A percentile compares a stretch with the other conserved stretches of the same genome.
phyloP scores from a whole-genome alignment of 2,888 invertebrate genomes.

The Papilio protenor region DNA sequence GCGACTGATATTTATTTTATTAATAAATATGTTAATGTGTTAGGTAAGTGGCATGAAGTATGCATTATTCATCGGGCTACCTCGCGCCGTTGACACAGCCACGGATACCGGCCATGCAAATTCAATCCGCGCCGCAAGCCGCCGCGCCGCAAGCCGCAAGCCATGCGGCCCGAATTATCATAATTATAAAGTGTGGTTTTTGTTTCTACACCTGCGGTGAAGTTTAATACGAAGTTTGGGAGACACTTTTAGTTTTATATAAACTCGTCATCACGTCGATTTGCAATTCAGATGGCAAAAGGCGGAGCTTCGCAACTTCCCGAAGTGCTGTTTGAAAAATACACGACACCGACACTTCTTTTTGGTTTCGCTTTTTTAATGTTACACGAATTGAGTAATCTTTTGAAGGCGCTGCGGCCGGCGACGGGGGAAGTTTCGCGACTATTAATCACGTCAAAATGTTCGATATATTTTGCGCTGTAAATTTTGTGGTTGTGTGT shows the following conservation, averaged over 20 bases:
- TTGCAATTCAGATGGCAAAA: constrained; percentile 84
- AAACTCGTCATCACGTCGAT: constrained; percentile 79
- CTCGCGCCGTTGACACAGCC: constrained; percentile 82
- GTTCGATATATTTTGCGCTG: constrained; percentile 37
- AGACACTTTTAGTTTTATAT: constrained; percentile 83
- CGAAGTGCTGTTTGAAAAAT: constrained; percentile 76
- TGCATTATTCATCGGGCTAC: constrained; percentile 81
- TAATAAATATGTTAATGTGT: constrained; percentile 83
- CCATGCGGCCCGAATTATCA: constrained; percentile 82
- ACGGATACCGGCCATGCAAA: constrained; percentile 82
- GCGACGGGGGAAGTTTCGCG: constrained; percentile 47
- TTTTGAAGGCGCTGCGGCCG: constrained; percentile 38
- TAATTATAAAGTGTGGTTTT: constrained; percentile 83
- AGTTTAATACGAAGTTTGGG: constrained; percentile 83
- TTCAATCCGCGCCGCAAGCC: constrained; percentile 67
- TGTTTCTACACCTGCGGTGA: constrained; percentile 80
- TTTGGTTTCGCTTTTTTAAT: constrained; percentile 65
- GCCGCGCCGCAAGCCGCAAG: constrained; percentile 44
- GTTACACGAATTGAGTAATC: constrained; percentile 77
- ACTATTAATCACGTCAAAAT: constrained; percentile 44
- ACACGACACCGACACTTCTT: constrained; percentile 68
- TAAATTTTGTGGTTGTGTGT: constrained; percentile 30
- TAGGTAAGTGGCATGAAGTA: constrained; percentile 77
- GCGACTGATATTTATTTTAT: constrained; percentile 82
- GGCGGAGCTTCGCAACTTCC: constrained; percentile 76